Evolutionary conservation across 2,888 invertebrate species (phyloP).

Genomic region (Amitus sp.): DNA sequence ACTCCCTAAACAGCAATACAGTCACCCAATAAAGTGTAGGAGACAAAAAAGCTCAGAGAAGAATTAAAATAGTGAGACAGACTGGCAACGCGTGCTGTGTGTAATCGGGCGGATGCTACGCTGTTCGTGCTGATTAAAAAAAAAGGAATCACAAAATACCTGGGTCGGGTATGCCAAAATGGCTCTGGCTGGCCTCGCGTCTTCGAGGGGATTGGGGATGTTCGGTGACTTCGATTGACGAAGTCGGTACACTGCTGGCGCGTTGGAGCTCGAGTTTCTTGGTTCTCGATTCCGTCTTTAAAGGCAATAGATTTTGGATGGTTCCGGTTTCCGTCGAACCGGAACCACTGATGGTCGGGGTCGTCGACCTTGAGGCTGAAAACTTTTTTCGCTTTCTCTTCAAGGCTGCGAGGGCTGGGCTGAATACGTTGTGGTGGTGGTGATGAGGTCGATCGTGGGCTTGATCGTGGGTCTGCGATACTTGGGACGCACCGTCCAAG

Average conservation of each 20-base stretch:
- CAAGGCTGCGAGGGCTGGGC: conserved; percentile 75
- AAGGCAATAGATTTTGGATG: conserved; percentile 31
- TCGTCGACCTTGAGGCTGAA: conserved; percentile 79
- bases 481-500: conserved; percentile 62
- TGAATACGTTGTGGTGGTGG: conserved; percentile 56
- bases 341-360: conserved; percentile 66
- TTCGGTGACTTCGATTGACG: conserved; percentile 66
- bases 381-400: conserved; percentile 86
- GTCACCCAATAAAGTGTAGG: too few species aligned
- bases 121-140: conserved; percentile 11
- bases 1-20: too few species aligned
- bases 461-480: conserved; percentile 50
- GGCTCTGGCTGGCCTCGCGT: conserved; percentile 73
- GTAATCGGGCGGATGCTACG: not conserved
- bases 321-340: conserved; percentile 56
- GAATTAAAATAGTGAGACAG: too few species aligned
- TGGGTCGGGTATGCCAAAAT: conserved; percentile 55
- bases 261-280: conserved; percentile 69
- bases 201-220: conserved; percentile 64
- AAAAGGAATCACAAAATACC: conserved; percentile 38
- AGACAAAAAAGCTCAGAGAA: too few species aligned
- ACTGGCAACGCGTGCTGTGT: too few species aligned
- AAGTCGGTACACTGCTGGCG: conserved; percentile 80
- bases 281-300: conserved; percentile 41
- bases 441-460: too few species aligned